A percentile compares a stretch with the other conserved stretches of the same genome.
Evolutionary conservation across 2,797 vertebrate species (phyloP).

Genomic region (Sciaenops ocellatus): DNA sequence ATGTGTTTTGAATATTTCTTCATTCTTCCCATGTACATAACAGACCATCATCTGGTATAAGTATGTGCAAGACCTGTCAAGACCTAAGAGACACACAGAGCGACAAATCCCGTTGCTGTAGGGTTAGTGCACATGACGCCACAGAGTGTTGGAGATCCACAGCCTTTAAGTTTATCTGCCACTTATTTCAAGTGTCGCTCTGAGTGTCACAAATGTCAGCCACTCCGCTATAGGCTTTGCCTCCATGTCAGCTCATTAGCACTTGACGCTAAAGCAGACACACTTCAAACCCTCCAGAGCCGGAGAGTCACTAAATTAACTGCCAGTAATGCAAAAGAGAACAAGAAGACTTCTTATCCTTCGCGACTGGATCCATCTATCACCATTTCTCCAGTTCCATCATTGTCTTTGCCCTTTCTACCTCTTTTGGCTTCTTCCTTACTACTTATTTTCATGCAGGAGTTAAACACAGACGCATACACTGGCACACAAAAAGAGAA

Average conservation of each 20-base stretch:
- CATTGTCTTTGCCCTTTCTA: neutral
- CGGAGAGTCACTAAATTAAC: constrained; percentile 45
- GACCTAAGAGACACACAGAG: neutral
- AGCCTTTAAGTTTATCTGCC: constrained; percentile 48
- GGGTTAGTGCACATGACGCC: neutral
- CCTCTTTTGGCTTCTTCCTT: neutral
- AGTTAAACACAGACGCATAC: neutral
- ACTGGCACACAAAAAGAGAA: neutral
- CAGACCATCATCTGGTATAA: constrained; percentile 33
- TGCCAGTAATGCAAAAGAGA: constrained; percentile 31
- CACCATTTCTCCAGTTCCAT: constrained; percentile 16
- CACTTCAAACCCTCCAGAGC: constrained; percentile 45
- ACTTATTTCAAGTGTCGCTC: constrained; percentile 32
- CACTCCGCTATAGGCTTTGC: constrained; percentile 45
- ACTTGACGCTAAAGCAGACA: constrained; percentile 41
- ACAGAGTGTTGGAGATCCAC: neutral
- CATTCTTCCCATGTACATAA: constrained; percentile 44
- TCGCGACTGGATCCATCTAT: constrained; percentile 31
- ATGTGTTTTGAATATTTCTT: constrained; percentile 58
- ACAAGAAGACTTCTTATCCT: constrained; percentile 15
- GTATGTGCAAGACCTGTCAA: constrained; percentile 47
- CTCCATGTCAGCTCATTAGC: constrained; percentile 61
- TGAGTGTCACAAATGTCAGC: constrained; percentile 57
- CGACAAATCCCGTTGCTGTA: constrained; percentile 31
- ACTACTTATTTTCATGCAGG: too few species aligned